These are phyloP conservation scores for Agrypnus murinus DNA, from an alignment of 2,888 invertebrate genomes.

Conservation along the genomic window DNA sequence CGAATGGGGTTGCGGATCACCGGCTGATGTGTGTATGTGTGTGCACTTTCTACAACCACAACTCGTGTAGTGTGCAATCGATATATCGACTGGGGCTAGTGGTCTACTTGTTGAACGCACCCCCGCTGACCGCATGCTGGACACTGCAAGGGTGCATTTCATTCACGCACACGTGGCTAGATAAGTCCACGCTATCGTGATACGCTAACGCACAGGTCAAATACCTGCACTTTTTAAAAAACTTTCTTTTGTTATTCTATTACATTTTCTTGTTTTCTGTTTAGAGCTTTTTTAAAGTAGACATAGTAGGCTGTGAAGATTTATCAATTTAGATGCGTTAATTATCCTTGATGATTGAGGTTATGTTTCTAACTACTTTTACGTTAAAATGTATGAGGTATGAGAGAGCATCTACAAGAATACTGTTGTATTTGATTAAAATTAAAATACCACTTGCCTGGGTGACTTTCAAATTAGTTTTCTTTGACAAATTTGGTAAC, in stretches of 20 bases:
- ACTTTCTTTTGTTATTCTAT: neutral
- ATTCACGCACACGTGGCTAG: constrained; percentile 63
- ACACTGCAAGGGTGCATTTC: constrained; percentile 64
- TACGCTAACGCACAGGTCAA: constrained; percentile 40
- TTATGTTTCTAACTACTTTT: too few relatives aligned
- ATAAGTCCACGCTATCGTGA: constrained; percentile 44
- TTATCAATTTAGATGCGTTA: too few relatives aligned
- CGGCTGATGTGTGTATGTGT: constrained; percentile 52
- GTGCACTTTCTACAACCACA: constrained; percentile 62
- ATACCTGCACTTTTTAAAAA: constrained; percentile 23
- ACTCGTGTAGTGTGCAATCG: constrained; percentile 65
- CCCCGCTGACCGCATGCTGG: constrained; percentile 61
- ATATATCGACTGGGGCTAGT: constrained; percentile 70
- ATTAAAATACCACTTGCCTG: too few relatives aligned
- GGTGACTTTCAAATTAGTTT: too few relatives aligned
- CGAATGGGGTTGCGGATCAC: constrained; percentile 44
- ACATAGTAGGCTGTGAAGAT: too few relatives aligned
- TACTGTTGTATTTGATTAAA: too few relatives aligned
- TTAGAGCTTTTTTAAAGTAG: too few relatives aligned
- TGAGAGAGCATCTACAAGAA: too few relatives aligned
- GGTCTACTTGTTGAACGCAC: constrained; percentile 70
- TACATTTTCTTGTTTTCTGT: too few relatives aligned
- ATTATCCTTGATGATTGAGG: too few relatives aligned
- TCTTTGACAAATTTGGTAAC: too few relatives aligned
- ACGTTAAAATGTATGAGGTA: too few relatives aligned